Evolutionary conservation across 2,888 invertebrate genomes (phyloP).

Genomic region (Toxonevra muliebris): DNA sequence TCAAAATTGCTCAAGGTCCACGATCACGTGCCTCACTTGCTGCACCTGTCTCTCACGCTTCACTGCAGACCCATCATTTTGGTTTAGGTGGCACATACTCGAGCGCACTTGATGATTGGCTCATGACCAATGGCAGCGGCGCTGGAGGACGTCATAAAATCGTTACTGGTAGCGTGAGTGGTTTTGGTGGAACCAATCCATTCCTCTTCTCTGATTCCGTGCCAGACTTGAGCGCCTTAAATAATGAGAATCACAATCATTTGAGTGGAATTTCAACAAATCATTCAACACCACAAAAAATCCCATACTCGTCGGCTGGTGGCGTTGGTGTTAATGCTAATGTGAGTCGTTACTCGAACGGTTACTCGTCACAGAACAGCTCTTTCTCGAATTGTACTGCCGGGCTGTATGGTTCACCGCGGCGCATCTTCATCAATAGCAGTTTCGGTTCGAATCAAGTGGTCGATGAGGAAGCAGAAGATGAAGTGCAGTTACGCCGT

Average conservation of each 20-base stretch:
- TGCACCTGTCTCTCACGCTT: conserved; percentile 63
- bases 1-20: conserved; percentile 66
- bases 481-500: conserved; percentile 61
- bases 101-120: conserved; percentile 69
- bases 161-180: conserved; percentile 53
- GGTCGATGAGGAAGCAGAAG: conserved; percentile 62
- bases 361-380: conserved; percentile 59
- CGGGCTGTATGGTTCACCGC: conserved; percentile 60
- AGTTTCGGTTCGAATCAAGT: conserved; percentile 62
- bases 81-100: conserved; percentile 66
- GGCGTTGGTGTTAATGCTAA: conserved; percentile 48
- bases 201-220: conserved; percentile 64
- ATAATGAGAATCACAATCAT: conserved; percentile 62
- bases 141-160: conserved; percentile 67
- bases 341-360: conserved; percentile 60
- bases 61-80: conserved; percentile 61
- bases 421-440: conserved; percentile 62
- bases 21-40: conserved; percentile 64
- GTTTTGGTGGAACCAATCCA: conserved; percentile 59
- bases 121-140: conserved; percentile 63
- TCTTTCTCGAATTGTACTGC: conserved; percentile 55
- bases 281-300: conserved; percentile 64
- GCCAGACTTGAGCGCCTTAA: conserved; percentile 62
- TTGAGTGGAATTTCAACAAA: conserved; percentile 62
- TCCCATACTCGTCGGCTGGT: conserved; percentile 52